Base-by-base conservation (phyloP, 2,888 invertebrate species). In the Mythimna albipuncta region DNA sequence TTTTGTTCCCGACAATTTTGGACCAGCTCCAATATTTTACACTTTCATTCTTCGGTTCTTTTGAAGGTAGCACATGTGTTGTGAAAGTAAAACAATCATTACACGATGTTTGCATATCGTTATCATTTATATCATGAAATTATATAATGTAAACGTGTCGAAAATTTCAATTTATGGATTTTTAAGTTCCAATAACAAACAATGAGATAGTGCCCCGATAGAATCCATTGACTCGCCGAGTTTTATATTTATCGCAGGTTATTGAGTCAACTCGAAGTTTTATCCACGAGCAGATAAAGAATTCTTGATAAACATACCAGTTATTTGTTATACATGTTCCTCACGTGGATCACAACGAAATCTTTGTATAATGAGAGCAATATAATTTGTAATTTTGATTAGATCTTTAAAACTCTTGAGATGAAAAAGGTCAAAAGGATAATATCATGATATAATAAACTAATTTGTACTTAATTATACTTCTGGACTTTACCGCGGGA, bases 221-320 rank as follows among this genome's bases (percentile, higher is more conserved):
- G 89, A 88, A 90, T 91, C 89, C 93, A 94, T 93, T 93, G 90
- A 93, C 89, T 89, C 89, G 85, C 83, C 79, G 79, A 87, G 84
- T 83, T 87, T 82, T 47, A 84, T 90, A 91, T 92, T 95, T 95
- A 94, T 95, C 95, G 84, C 86, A 85, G 94, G 95, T 96, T 95
- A 94, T 93, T 94, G 92, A 93, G 95, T 96, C 94, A 95, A 93
- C 90, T 90, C 63, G 85, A 87, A 88, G 88, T 90, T 77, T 91
- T 91, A 91, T 93, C 89, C 90, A 87, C 75, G 79, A 83, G 69
- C 81, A 85, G 94, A 95, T 95, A 94, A 93, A 90, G 86, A 87
- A 73, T 87, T 85, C 78, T 89, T 85, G 90, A 89, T 91, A 86
- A 69, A 78, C 21, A 72, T 66, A 75, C 62, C 72, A 80, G 77